phyloP scores from a whole-genome alignment of 1,140 invertebrate species.

The Stratiolaelaps scimitus region DNA sequence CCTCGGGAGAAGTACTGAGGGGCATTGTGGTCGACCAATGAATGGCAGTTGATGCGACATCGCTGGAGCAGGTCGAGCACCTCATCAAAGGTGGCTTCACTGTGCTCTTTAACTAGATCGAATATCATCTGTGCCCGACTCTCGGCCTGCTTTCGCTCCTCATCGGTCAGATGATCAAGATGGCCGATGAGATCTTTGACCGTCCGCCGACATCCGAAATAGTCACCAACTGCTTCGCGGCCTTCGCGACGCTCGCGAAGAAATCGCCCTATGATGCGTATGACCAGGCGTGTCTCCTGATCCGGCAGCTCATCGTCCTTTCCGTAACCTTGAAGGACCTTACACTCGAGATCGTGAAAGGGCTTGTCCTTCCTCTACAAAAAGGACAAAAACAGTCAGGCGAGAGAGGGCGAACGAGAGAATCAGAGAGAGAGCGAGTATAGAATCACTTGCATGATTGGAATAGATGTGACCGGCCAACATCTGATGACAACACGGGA shows the following conservation, averaged over 20 bases:
- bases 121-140: not conserved
- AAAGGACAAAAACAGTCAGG: not conserved
- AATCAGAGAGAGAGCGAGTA: not conserved
- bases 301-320: not conserved
- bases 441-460: not conserved
- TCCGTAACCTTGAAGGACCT: not conserved
- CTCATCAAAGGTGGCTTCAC: not conserved
- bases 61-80: conserved; percentile 7
- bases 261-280: not conserved
- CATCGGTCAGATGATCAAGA: not conserved
- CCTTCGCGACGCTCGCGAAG: not conserved
- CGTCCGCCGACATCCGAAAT: not conserved
- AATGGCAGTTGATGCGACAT: conserved; percentile 20
- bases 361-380: conserved; percentile 1
- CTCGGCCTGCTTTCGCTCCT: not conserved
- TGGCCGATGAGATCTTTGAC: conserved; percentile 18
- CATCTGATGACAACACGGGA: no score
- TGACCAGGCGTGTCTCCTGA: conserved; percentile 7
- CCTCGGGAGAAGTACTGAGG: conserved; percentile 13
- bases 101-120: not conserved
- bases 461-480: not conserved
- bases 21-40: conserved; percentile 5
- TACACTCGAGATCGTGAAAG: conserved; percentile 2
- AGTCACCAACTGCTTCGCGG: not conserved
- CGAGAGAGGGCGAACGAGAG: not conserved